These are phyloP conservation scores for Lagodon rhomboides DNA, from an alignment of 2,797 vertebrate genomes.

Conservation along the genomic window DNA sequence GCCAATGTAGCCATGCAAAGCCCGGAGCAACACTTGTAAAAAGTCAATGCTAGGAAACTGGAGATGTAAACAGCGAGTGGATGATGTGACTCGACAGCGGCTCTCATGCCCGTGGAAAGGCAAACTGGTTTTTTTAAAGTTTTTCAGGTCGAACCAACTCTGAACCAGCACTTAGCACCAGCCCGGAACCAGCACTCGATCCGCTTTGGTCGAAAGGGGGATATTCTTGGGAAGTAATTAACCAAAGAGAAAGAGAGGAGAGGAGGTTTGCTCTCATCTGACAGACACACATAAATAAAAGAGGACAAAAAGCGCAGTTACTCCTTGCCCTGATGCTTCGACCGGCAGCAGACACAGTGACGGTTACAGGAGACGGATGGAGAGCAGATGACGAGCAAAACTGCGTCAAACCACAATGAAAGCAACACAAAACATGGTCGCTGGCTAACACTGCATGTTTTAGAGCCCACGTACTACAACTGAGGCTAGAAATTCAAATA, in stretches of 20 bases:
- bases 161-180: too few relatives aligned
- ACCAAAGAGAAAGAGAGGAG: conserved; percentile 49
- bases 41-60: too few relatives aligned
- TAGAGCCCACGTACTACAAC: conserved; percentile 46
- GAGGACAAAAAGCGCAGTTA: conserved; percentile 67
- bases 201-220: too few relatives aligned
- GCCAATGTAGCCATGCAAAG: too few relatives aligned
- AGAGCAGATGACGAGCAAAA: conserved; percentile 31
- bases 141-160: too few relatives aligned
- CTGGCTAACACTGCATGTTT: conserved; percentile 45
- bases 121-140: too few relatives aligned
- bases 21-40: too few relatives aligned
- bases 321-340: conserved; percentile 84
- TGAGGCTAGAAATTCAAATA: conserved; percentile 35
- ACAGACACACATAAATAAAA: conserved; percentile 60
- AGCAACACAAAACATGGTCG: conserved; percentile 48
- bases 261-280: conserved; percentile 59
- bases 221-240: conserved; percentile 45
- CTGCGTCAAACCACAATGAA: conserved; percentile 28
- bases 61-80: too few relatives aligned
- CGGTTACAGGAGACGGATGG: conserved; percentile 51
- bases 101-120: too few relatives aligned
- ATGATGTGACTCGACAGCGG: too few relatives aligned
- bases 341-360: conserved; percentile 84
- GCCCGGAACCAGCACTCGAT: too few relatives aligned